A percentile compares a stretch with the other conserved stretches of the same genome.
Conservation (phyloP, 2,888 invertebrate species). For the Serripes groenlandicus region DNA sequence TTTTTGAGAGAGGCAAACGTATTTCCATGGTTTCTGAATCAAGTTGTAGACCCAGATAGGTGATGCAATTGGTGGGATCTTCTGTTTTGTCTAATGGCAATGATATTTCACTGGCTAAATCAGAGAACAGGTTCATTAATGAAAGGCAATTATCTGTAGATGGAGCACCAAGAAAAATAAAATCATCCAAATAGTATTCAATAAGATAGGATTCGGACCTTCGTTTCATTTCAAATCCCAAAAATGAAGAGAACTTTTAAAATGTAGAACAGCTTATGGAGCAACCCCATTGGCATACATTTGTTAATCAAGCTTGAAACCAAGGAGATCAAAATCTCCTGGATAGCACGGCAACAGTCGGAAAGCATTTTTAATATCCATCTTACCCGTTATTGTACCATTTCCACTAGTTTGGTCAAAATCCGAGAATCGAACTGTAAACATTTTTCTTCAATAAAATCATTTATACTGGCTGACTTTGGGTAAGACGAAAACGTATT, state of each 20-base stretch:
- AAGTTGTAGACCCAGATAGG: conserved; percentile 45
- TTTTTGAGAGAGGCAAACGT: conserved; percentile 27
- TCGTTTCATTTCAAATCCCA: conserved; percentile 13
- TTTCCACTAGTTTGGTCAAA: neutral
- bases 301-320: conserved; percentile 45
- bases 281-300: conserved; percentile 45
- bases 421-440: neutral
- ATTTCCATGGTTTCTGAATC: conserved; percentile 32
- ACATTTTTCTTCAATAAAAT: neutral
- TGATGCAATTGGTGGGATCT: conserved; percentile 6
- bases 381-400: neutral
- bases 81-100: conserved; percentile 40
- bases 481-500: too few species aligned
- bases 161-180: conserved; percentile 30
- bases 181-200: conserved; percentile 49
- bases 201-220: neutral
- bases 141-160: neutral
- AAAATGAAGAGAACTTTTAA: conserved; percentile 31
- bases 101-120: neutral
- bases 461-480: neutral
- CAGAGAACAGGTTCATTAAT: neutral
- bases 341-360: neutral
- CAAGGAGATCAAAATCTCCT: conserved; percentile 36
- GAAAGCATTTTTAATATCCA: neutral
- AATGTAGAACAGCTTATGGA: conserved; percentile 35